phyloP scores from a whole-genome alignment of 2,113 vertebrate species.

The Sigmodon hispidus region DNA sequence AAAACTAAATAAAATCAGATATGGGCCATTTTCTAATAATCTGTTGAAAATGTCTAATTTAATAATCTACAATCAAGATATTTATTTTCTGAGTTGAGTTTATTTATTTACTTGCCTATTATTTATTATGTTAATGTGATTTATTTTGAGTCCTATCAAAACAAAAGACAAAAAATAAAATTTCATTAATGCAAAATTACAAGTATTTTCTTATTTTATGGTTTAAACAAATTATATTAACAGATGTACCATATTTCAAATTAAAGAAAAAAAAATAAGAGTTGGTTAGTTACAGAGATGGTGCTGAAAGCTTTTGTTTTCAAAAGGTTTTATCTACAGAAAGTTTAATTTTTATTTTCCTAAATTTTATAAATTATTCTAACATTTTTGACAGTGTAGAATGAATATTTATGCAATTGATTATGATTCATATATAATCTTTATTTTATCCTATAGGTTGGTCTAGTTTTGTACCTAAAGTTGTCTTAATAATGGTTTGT shows the following conservation, averaged over 20 bases:
- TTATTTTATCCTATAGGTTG: background rate
- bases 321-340: background rate
- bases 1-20: background rate
- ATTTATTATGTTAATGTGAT: background rate
- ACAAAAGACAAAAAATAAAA: background rate
- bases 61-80: background rate
- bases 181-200: background rate
- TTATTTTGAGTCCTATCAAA: background rate
- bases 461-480: background rate
- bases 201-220: background rate
- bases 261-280: background rate
- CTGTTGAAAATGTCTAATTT: background rate
- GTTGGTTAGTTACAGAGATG: background rate
- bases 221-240: background rate
- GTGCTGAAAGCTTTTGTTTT: background rate
- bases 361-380: background rate
- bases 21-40: background rate
- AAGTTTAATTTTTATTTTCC: background rate
- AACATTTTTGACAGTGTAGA: background rate
- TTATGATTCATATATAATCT: background rate
- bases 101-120: background rate
- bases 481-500: background rate
- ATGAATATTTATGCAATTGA: background rate
- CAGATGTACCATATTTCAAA: background rate
- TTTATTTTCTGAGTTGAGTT: background rate